These are phyloP conservation scores for Periophthalmodon schlosseri DNA, from an alignment of 2,113 vertebrate species.

Conservation along the genomic window DNA sequence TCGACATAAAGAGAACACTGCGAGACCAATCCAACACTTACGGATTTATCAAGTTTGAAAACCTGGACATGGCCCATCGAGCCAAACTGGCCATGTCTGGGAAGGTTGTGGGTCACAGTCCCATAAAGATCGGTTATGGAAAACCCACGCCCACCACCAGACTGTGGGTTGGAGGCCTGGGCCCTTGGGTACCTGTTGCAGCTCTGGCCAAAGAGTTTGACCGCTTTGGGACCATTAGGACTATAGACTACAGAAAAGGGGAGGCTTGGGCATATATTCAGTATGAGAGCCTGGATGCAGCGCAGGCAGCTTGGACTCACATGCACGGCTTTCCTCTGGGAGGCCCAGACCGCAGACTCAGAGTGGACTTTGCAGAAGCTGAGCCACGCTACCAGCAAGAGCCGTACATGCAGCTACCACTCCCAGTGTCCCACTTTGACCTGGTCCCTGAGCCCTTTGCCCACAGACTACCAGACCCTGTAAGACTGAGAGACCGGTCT, in stretches of 20 bases:
- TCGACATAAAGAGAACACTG: constrained; percentile 91
- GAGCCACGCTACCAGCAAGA: constrained; percentile 92
- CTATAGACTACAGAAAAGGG: constrained; percentile 96
- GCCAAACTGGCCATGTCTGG: constrained; percentile 96
- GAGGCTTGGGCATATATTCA: constrained; percentile 98
- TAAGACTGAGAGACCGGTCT: constrained; percentile 87
- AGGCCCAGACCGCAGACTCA: constrained; percentile 89
- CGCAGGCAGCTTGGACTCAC: constrained; percentile 93
- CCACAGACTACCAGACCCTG: constrained; percentile 83
- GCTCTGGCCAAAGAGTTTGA: constrained; percentile 96
- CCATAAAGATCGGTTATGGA: constrained; percentile 96
- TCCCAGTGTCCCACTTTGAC: constrained; percentile 88
- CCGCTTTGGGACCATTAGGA: constrained; percentile 96
- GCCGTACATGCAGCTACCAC: constrained; percentile 89
- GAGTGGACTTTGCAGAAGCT: constrained; percentile 96
- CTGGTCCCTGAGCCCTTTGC: constrained; percentile 87
- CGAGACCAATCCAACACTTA: constrained; percentile 91
- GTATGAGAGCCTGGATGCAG: constrained; percentile 96
- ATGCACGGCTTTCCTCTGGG: constrained; percentile 96
- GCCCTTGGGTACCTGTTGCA: constrained; percentile 92
- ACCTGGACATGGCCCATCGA: constrained; percentile 96
- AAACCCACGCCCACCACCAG: constrained; percentile 95
- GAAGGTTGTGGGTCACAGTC: constrained; percentile 90
- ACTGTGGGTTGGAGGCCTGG: constrained; percentile 95
- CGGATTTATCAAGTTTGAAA: constrained; percentile 97